Evolutionary conservation across 2,888 invertebrate species (phyloP), one percentile per base, ranked within the genome.

Genomic region (Tribolium freemani): DNA sequence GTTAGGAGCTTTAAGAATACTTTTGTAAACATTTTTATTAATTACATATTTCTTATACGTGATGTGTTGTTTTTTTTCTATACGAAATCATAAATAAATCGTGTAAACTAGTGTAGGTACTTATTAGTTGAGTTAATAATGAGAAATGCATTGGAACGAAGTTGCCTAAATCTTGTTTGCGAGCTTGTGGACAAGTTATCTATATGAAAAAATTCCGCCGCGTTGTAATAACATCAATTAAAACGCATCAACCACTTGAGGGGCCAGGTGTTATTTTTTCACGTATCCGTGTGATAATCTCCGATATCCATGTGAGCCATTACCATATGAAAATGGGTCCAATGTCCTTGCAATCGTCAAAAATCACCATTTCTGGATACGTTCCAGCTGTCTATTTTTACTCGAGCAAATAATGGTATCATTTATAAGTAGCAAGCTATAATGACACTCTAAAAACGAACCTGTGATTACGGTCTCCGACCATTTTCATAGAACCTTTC

Each of bases 401-500:
- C 44, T 53, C 31, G 9, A 10, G 21, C 45, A 38, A 58, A 69
- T 60, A 67, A 54, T 21, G 21, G 72, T 61, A 57, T 68, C 68
- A 56, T 69, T 69, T 67, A 50, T 60, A 69, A 72, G 72, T 72
- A 69, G 72, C 72, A 30, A 61, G 46, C 46, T 26, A 61, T 71
- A 72, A 72, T 69, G 72, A 72, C 72, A 69, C 71, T 53, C 54
- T 31, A 21, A 13, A 60, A 54, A 10, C 57, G 26, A 69, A 69
- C 69, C 72, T 72, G 57, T 72, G 72, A 72, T 72, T 72, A 72
- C 44, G 48, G 61, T 6, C 54, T 61, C 63, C 53, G 69, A 69
- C 61, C 69, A 72, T 72, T 69, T 76, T 73, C 79, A 82, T 83
- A 83, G 83, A 83, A 82, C 84, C 84, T 77, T 77, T 80, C 78